Percentiles rank a stretch among this genome's conserved stretches.
Evolutionary conservation across 2,888 invertebrate species (phyloP).

Genomic region (Diabrotica balteata): DNA sequence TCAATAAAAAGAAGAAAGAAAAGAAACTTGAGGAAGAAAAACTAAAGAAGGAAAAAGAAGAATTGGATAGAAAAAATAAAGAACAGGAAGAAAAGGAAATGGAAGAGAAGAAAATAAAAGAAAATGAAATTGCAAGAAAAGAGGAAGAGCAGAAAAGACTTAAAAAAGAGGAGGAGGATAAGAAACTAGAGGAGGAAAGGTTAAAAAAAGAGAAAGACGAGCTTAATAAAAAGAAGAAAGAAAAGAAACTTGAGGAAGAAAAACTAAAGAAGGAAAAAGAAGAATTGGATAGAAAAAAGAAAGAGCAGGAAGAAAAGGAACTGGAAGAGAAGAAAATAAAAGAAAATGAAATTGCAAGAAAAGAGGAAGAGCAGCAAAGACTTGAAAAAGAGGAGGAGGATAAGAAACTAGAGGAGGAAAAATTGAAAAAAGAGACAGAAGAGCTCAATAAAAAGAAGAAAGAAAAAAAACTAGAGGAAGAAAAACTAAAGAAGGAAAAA

Average conservation of each 20-base stretch:
- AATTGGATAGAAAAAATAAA: conserved; percentile 20
- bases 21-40: conserved; percentile 18
- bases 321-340: conserved; percentile 11
- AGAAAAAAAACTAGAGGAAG: conserved; percentile 36
- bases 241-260: conserved; percentile 4
- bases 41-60: conserved; percentile 22
- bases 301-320: conserved; percentile 19
- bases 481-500: conserved; percentile 27
- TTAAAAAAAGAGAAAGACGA: conserved; percentile 26
- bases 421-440: conserved; percentile 6
- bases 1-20: conserved; percentile 21
- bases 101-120: conserved; percentile 24
- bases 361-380: conserved; percentile 28
- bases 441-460: conserved; percentile 19
- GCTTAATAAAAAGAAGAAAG: conserved; percentile 32
- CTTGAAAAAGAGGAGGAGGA: conserved; percentile 11
- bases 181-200: conserved; percentile 4
- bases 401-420: conserved; percentile 23
- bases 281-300: conserved; percentile 24
- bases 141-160: conserved; percentile 24
- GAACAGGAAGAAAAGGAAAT: conserved; percentile 19
- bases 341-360: conserved; percentile 17
- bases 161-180: conserved; percentile 21
- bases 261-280: conserved; percentile 14
- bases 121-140: conserved; percentile 30